phyloP scores from a whole-genome alignment of 2,888 invertebrate species.

The Andricus quercusramuli region DNA sequence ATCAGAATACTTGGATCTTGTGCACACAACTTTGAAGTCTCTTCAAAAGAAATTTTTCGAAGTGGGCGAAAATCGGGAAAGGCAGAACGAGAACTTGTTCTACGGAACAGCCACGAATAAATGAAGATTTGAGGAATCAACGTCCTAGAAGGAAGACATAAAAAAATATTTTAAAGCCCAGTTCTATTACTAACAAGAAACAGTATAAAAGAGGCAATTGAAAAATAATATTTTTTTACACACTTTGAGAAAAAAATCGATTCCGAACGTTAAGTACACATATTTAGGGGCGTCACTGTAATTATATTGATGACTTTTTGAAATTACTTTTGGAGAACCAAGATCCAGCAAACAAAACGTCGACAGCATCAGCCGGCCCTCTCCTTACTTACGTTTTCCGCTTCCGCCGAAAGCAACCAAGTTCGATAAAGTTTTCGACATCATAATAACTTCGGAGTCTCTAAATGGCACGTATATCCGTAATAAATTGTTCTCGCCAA shows the following conservation, averaged over 20 bases:
- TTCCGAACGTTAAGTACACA: background rate
- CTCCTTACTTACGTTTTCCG: conserved; percentile 59
- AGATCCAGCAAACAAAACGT: background rate
- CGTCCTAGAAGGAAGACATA: background rate
- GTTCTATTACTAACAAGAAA: no score
- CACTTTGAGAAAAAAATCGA: no score
- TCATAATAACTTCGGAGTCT: conserved; percentile 72
- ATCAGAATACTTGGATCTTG: background rate
- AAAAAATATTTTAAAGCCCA: background rate
- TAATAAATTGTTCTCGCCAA: conserved; percentile 73
- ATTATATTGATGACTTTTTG: conserved; percentile 17
- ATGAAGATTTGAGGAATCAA: background rate
- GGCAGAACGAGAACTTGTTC: background rate
- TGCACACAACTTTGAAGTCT: conserved; percentile 1
- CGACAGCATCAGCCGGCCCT: conserved; percentile 24
- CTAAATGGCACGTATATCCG: conserved; percentile 73
- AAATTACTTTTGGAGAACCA: background rate
- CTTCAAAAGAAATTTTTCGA: background rate
- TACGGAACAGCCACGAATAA: background rate
- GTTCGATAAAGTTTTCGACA: conserved; percentile 69
- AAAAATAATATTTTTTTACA: no score
- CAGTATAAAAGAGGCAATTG: no score
- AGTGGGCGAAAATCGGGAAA: background rate
- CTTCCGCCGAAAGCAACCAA: conserved; percentile 59
- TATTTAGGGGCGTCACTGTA: background rate